These are phyloP conservation scores for Apogon talboti DNA, from an alignment of 2,797 vertebrate genomes.

Conservation along the genomic window DNA sequence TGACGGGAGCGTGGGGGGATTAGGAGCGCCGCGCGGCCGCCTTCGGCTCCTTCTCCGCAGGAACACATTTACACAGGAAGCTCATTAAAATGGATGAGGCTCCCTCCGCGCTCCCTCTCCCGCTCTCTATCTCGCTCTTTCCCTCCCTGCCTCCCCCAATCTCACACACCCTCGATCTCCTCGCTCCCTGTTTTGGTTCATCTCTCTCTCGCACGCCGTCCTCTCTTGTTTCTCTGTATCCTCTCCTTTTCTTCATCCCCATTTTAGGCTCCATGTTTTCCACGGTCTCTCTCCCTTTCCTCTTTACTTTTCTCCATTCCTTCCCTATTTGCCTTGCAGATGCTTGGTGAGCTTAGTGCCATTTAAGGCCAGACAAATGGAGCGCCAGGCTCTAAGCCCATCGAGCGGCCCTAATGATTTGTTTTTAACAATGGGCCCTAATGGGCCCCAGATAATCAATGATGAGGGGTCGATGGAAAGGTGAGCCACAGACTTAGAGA, in stretches of 20 bases:
- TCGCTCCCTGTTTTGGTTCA: conserved; percentile 68
- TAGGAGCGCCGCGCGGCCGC: conserved; percentile 85
- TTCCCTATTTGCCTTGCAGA: conserved; percentile 87
- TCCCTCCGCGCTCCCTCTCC: conserved; percentile 73
- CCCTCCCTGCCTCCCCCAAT: conserved; percentile 50
- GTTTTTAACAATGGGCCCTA: conserved; percentile 97
- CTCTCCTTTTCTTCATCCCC: conserved; percentile 48
- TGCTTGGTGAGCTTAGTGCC: conserved; percentile 89
- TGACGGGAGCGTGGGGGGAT: conserved; percentile 87
- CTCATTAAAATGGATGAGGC: conserved; percentile 91
- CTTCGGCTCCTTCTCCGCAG: conserved; percentile 84
- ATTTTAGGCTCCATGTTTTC: conserved; percentile 57
- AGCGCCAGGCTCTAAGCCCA: conserved; percentile 90
- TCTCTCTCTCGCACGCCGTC: conserved; percentile 59
- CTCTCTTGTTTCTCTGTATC: conserved; percentile 27
- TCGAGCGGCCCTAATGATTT: conserved; percentile 94
- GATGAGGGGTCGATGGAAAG: conserved; percentile 92
- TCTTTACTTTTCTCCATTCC: conserved; percentile 47
- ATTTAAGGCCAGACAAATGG: conserved; percentile 94
- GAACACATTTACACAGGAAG: conserved; percentile 89
- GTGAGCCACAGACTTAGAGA: conserved; percentile 80
- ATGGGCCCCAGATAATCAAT: conserved; percentile 97
- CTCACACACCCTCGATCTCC: conserved; percentile 67
- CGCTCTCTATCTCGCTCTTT: conserved; percentile 44
- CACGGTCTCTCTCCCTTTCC: conserved; percentile 17